Evolutionary conservation across 2,797 vertebrate species (phyloP), one percentile per base, ranked within the genome.

Genomic region (Parambassis ranga): DNA sequence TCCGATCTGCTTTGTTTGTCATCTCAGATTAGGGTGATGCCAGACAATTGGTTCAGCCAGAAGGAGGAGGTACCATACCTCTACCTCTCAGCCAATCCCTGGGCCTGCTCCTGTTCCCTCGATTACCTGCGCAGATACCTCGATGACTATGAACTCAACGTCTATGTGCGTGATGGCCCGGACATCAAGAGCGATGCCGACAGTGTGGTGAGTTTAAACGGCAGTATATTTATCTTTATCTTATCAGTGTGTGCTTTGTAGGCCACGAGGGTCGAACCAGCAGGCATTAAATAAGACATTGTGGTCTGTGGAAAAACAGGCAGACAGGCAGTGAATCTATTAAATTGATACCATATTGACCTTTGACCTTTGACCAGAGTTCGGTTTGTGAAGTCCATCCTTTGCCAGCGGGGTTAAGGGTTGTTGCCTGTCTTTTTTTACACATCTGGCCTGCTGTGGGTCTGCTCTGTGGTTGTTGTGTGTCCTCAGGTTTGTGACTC

Each of bases 71-170:
- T 93, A 27, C 90, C 86, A 0, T 93, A 81, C 26, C 86, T 93
- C 6, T 92, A 8, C 77, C 79, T 93, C 41, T 89, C 91, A 13
- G 66, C 49, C 51, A 93, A 93, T 67, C 82, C 66, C 16, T 93
- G 92, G 92, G 26, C 46, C 11, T 93, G 92, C 69, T 81, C 23
- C 68, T 93, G 92, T 19, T 46, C 82, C 18, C 71, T 88, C 0
- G 10, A 2, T 16, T 93, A 93, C 67, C 52, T 93, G 10, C 31
- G 16, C 15, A 1, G 0, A 0, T 92, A 85, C 65, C 53, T 93
- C 0, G 24, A 71, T 0, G 73, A 89, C 0, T 71, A 89, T 7
- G 63, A 59, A 0, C 0, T 1, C 18, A 92, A 89, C 14, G 0
- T 93, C 7, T 92, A 93, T 23, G 46, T 56, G 5, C 71, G 82